Base-by-base conservation (phyloP, 2,797 vertebrate species). In the Gadopsis bispinosus region DNA sequence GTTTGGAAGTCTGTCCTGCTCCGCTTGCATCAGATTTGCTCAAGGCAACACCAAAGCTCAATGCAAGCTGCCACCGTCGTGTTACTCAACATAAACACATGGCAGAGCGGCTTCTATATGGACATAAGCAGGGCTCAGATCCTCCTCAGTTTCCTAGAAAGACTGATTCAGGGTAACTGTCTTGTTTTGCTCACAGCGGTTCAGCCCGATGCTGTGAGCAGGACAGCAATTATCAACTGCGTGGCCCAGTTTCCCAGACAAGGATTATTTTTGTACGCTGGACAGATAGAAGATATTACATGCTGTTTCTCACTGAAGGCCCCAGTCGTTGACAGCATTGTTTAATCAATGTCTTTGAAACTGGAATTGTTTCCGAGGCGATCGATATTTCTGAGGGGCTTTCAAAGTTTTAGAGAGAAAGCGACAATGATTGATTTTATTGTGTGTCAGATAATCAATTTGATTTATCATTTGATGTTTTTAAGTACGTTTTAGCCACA, bases 171-270 rank as follows among this genome's bases (percentile, higher is more conserved):
- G 73, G 75, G 48, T 87, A 83, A 85, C 84, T 86, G 70, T 70
- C 50, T 87, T 86, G 87, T 88, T 87, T 86, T 77, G 78, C 75
- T 83, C 77, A 39, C 62, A 65, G 84, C 31, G 7, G 33, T 69
- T 72, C 43, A 17, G 72, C 31, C 45, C 11, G 65, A 81, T 50
- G 73, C 73, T 61, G 70, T 26, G 47, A 77, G 73, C 81, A 48
- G 67, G 61, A 71, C 59, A 41, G 59, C 68, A 73, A 75, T 88
- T 87, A 85, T 80, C 76, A 61, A 59, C 51, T 19, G 31, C 16
- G 9, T 63, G 53, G 54, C 69, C 82, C 14, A 29, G 69, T 81
- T 81, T 80, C 9, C 59, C 41, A 43, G 59, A 61, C 13, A 41
- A 69, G 50, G 50, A 82, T 88, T 88, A 64, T 81, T 78, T 88